These are phyloP conservation scores for Pseudoips prasinana DNA, from an alignment of 2,888 invertebrate genomes.

Conservation along the genomic window DNA sequence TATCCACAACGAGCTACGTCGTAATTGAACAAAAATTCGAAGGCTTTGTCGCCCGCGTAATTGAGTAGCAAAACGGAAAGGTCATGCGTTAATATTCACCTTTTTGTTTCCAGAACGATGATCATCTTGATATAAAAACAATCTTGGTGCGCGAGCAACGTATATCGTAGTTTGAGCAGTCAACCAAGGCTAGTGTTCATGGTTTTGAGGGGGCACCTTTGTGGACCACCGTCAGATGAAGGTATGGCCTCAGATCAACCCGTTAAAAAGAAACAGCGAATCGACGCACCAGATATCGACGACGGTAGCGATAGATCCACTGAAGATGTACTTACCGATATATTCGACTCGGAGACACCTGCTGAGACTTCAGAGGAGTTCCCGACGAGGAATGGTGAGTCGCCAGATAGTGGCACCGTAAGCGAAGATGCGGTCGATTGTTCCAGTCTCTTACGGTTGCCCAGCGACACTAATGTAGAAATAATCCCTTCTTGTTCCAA, in stretches of 20 bases:
- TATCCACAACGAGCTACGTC: conserved; percentile 14
- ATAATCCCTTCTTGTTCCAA: conserved; percentile 71
- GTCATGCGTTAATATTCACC: conserved; percentile 73
- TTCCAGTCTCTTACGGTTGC: conserved; percentile 61
- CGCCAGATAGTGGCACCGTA: conserved; percentile 75
- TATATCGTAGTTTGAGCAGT: conserved; percentile 27
- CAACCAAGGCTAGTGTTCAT: conserved; percentile 62
- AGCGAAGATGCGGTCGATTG: conserved; percentile 79
- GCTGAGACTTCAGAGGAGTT: conserved; percentile 71
- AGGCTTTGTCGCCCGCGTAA: conserved; percentile 80
- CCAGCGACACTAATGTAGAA: conserved; percentile 55
- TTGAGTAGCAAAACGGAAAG: conserved; percentile 79
- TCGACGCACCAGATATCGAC: conserved; percentile 84
- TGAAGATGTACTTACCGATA: conserved; percentile 71
- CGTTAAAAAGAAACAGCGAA: conserved; percentile 91
- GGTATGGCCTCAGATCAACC: conserved; percentile 91
- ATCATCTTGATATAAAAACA: conserved; percentile 36
- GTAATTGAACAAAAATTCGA: conserved; percentile 38
- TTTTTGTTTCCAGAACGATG: conserved; percentile 70
- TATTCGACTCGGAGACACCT: conserved; percentile 65
- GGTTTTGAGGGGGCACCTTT: conserved; percentile 84
- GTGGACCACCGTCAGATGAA: conserved; percentile 77
- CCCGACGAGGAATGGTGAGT: conserved; percentile 66
- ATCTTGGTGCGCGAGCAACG: conserved; percentile 27
- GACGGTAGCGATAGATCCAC: conserved; percentile 77